A percentile compares a stretch with the other conserved stretches of the same genome.
Evolutionary conservation across 64 coral and sea anemone genomes (phyloP).

Genomic region (Cladopsammia gracilis): DNA sequence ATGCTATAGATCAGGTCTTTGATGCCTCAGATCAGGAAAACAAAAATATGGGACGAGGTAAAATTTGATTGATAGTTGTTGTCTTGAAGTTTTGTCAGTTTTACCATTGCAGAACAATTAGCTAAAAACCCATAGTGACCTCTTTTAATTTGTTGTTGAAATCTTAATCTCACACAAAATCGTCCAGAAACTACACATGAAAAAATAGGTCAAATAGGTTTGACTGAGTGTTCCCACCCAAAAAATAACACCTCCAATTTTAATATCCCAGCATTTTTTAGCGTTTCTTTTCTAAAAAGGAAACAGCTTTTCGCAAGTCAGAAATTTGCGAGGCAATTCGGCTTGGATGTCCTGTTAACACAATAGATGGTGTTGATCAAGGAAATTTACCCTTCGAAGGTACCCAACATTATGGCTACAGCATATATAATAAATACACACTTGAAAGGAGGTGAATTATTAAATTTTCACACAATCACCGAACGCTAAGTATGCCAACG

Average conservation of each 20-base stretch:
- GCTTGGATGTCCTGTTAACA: background rate
- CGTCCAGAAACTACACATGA: too few species aligned
- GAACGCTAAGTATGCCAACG: background rate
- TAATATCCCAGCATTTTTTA: background rate
- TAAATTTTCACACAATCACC: constrained; percentile 3
- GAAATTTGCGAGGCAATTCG: background rate
- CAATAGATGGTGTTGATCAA: background rate
- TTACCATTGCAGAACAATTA: background rate
- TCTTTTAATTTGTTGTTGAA: too few species aligned
- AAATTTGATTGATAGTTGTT: background rate
- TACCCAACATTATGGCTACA: background rate
- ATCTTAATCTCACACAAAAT: too few species aligned
- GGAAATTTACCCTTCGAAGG: background rate
- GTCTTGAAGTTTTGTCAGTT: background rate
- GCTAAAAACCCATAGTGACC: too few species aligned
- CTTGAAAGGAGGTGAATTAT: background rate
- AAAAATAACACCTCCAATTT: background rate
- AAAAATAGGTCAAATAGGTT: too few species aligned
- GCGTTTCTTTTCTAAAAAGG: background rate
- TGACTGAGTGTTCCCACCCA: background rate
- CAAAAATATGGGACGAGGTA: background rate
- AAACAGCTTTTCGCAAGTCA: background rate
- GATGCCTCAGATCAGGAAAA: background rate
- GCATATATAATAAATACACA: background rate
- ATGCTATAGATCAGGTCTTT: constrained; percentile 1